Evolutionary conservation across 2,797 vertebrate species (phyloP).

Genomic region (Falco novaeseelandiae): DNA sequence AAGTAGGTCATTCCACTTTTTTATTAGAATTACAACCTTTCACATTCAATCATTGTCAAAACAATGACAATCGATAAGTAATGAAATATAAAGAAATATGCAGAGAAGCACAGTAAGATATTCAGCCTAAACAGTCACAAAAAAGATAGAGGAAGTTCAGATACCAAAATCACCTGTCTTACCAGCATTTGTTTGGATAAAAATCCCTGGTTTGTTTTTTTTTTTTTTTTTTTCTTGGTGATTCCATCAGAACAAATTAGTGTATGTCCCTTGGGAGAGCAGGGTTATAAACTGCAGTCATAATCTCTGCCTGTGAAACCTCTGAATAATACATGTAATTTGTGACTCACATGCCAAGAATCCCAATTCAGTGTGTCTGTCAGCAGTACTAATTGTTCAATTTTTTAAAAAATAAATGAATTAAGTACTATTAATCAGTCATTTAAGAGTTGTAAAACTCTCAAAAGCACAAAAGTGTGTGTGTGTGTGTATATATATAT

Average conservation of each 20-base stretch:
- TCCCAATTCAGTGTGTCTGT: neutral
- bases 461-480: neutral
- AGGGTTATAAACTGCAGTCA: neutral
- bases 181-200: neutral
- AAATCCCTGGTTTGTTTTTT: neutral
- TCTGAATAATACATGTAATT: slow-evolving; percentile 57
- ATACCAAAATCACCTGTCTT: neutral
- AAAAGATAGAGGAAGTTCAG: neutral
- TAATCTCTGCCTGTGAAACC: neutral
- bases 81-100: neutral
- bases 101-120: neutral
- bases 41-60: neutral
- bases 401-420: neutral
- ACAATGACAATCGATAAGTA: neutral
- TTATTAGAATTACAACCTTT: neutral
- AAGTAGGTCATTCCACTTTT: neutral
- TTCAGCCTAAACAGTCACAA: neutral
- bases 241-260: slow-evolving; percentile 20
- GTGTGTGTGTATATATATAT: neutral
- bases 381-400: neutral
- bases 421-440: neutral
- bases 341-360: slow-evolving; percentile 33
- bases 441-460: neutral
- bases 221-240: neutral
- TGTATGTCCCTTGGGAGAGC: neutral